phyloP scores from a whole-genome alignment of 2,113 vertebrate species.

The Rhipidura dahli region DNA sequence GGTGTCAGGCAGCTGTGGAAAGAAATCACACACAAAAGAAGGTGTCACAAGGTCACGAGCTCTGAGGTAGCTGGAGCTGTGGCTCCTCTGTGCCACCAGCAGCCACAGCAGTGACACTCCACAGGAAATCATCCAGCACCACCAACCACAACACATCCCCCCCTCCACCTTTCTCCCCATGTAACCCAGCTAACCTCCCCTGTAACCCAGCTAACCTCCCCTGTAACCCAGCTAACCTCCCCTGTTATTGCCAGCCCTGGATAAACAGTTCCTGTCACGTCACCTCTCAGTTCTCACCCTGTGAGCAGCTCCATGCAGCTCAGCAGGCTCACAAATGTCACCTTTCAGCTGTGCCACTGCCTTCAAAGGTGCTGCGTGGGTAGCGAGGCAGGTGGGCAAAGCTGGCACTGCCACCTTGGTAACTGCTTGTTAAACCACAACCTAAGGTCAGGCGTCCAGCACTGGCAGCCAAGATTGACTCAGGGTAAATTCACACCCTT shows the following conservation, averaged over 20 bases:
- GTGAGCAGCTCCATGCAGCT: background rate
- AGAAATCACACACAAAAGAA: background rate
- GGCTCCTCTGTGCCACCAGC: background rate
- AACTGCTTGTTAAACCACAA: background rate
- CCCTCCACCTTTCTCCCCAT: background rate
- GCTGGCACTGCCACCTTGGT: background rate
- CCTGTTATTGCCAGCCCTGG: background rate
- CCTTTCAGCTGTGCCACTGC: background rate
- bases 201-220: background rate
- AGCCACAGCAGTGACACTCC: background rate
- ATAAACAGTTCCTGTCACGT: constrained; percentile 1
- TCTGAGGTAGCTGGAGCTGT: background rate
- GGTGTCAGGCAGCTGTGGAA: background rate
- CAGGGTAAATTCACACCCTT: background rate
- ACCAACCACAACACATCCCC: background rate
- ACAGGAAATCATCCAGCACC: background rate
- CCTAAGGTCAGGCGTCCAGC: background rate
- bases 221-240: background rate
- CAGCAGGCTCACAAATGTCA: background rate
- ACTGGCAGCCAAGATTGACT: background rate
- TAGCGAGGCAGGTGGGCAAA: background rate
- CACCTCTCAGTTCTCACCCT: background rate
- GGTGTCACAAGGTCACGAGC: background rate
- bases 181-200: no score
- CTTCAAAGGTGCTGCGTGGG: background rate